Evolutionary conservation across 1,140 invertebrate genomes (phyloP), one percentile per base, ranked within the genome.

Genomic region (Trypoxylus dichotomus): DNA sequence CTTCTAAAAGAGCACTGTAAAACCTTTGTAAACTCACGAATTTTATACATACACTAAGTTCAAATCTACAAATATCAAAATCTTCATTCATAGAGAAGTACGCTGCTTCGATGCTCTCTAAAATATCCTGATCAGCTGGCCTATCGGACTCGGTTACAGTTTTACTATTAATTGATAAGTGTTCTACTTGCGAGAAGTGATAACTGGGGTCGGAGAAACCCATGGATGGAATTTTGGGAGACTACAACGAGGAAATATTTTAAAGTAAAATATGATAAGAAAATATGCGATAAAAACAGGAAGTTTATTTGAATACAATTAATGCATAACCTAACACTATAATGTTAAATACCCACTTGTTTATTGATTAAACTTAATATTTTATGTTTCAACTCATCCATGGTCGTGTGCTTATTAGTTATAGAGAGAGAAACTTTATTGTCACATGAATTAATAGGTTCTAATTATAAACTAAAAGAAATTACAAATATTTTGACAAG

Each of bases 121-220:
- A 85, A 63, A 94, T 91, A 83, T 94, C 92, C 83, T 94, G 91
- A 84, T 94, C 93, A n/a, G 92, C 84, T 88, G 84, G 90, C 85
- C 80, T 89, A 88, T 85, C 90, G 87, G 74, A 80, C 83, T 82
- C 88, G 77, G 75, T 81, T 27, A 83, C 82, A 10, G 83, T 86
- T 80, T 83, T 85, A 76, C 83, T 86, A 76, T 85, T 85, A 19
- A 85, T 84, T 27, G 82, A 83, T 41, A 85, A 78, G 13, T 80
- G 84, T 73, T 84, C 78, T n/a, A 81, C 80, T 81, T 83, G 81
- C 13, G 81, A 74, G 68, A 84, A 84, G 32, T 85, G 83, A 84
- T 89, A 83, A 84, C 87, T 84, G 27, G 83, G 82, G 81, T 89
- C 88, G 27, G 87, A 87, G 81, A 89, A 89, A 15, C 88, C 88